Evolutionary conservation across 2,797 vertebrate species (phyloP), one percentile per base, ranked within the genome.

Genomic region (Discoglossus pictus): DNA sequence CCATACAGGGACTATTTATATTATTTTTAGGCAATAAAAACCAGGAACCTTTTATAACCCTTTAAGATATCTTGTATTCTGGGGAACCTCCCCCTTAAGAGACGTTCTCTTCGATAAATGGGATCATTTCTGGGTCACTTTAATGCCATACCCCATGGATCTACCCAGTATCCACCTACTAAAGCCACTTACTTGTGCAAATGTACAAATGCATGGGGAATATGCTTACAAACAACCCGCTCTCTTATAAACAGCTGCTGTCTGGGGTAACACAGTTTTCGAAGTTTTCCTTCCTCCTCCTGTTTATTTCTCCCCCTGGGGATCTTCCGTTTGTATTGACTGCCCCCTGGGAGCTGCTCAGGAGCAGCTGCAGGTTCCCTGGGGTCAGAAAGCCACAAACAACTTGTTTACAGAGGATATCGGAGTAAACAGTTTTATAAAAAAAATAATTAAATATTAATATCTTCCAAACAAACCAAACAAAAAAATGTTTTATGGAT

Each of bases 331-430:
- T 59, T 0, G 71, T 67, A 77, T 0, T 9, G 73, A 55, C 72
- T 25, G 75, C 74, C 87, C 82, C 18, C 39, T 61, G 82, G 85
- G 85, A 89, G 72, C 23, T 2, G 31, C 59, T 55, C 61, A 12
- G 4, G 72, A 83, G 82, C 82, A 84, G 83, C 79, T 80, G 83
- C 53, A 73, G 27, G 65, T 63, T 87, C 82, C 82, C 83, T 60
- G 55, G 79, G 69, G 82, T 69, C 77, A 72, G 63, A 76, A 75
- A 77, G 75, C 65, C 79, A 75, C 39, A 77, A 81, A 44, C 70
- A 79, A 65, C 79, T 73, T 89, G 84, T 85, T 87, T 87, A 86
- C 82, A 79, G 85, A 54, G 20, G 18, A 12, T n/a, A 39, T 42
- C 4, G 16, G 10, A 27, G 48, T 68, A 61, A 51, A 54, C 66